Conservation (phyloP, 2,797 vertebrate genomes). For the Rhinoraja longicauda region DNA sequence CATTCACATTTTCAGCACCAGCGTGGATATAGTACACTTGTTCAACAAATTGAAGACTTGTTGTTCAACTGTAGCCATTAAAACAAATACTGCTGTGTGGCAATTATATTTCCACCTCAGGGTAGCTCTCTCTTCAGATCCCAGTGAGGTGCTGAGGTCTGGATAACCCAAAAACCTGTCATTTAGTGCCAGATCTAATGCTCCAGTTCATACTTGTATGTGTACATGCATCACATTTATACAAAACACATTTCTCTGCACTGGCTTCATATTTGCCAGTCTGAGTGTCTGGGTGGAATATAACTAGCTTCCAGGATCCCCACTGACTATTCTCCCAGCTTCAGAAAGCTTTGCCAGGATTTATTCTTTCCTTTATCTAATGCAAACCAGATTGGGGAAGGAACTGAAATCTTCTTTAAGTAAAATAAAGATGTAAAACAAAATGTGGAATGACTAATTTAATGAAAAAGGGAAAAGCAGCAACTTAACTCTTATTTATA, state of each 20-base stretch:
- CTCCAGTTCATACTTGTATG: neutral
- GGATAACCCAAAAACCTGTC: neutral
- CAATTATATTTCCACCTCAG: neutral
- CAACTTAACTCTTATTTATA: neutral
- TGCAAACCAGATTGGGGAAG: neutral
- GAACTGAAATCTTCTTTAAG: neutral
- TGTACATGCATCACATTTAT: neutral
- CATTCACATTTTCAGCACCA: neutral
- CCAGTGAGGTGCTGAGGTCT: neutral
- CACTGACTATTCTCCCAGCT: neutral
- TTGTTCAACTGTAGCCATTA: neutral
- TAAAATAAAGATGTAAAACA: neutral
- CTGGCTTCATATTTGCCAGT: neutral
- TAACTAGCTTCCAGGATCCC: neutral
- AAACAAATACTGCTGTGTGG: neutral
- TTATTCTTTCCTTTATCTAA: conserved; percentile 33
- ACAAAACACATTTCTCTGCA: neutral
- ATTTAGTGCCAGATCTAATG: neutral
- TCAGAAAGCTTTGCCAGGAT: conserved; percentile 16
- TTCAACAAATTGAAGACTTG: neutral
- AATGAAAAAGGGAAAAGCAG: neutral
- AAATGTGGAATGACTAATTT: neutral
- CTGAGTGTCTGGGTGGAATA: neutral
- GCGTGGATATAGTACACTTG: neutral
- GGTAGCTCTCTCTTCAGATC: neutral